A percentile compares a stretch with the other conserved stretches of the same genome.
These are phyloP conservation scores for Erythrolamprus reginae DNA, from an alignment of 2,113 vertebrate species.

Conservation along the genomic window DNA sequence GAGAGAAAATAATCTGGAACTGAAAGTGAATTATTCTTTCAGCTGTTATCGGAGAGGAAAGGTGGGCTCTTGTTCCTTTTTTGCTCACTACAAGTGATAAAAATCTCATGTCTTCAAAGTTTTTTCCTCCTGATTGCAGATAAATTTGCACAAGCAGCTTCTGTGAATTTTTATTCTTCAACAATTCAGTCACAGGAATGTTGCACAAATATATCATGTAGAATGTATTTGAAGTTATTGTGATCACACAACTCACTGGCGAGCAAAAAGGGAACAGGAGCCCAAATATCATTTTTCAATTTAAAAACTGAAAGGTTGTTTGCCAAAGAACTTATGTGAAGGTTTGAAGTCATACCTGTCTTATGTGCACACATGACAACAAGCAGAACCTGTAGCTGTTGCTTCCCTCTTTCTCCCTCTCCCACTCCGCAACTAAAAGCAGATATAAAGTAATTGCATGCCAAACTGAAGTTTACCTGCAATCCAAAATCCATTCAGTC, in stretches of 20 bases:
- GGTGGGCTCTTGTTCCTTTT: conserved; percentile 19
- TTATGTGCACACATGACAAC: not conserved
- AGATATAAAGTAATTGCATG: not conserved
- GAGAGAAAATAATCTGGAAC: conserved; percentile 62
- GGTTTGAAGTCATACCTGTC: conserved; percentile 50
- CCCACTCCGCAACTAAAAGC: not conserved
- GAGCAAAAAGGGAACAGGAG: not conserved
- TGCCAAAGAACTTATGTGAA: conserved; percentile 62
- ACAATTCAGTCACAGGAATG: not conserved
- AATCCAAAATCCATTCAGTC: not conserved
- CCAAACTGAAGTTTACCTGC: not conserved
- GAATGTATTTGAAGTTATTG: not conserved
- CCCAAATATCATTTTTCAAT: conserved; percentile 64
- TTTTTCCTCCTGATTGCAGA: not conserved
- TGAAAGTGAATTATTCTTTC: conserved; percentile 80
- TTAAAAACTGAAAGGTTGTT: conserved; percentile 69
- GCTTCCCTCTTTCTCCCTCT: not conserved
- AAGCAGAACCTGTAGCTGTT: not conserved
- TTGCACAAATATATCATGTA: not conserved
- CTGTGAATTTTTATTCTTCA: not conserved
- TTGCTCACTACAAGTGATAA: not conserved
- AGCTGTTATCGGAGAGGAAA: conserved; percentile 72
- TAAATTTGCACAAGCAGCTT: not conserved
- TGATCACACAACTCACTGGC: not conserved
- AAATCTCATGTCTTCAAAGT: not conserved